phyloP scores from a whole-genome alignment of 2,888 invertebrate genomes.

The Cremastinae sp. region DNA sequence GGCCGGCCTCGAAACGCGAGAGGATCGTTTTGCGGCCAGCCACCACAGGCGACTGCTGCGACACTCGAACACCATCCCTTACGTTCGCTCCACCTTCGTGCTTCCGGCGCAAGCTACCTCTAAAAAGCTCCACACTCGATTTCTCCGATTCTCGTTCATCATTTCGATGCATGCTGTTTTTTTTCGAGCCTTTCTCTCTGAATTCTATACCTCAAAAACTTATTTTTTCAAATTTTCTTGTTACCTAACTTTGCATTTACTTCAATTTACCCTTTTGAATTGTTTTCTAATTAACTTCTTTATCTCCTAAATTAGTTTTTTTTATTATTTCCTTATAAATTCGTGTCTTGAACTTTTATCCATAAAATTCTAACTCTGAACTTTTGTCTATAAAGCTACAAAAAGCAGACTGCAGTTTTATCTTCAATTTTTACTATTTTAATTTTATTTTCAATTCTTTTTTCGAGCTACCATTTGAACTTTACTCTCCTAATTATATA shows the following conservation, averaged over 20 bases:
- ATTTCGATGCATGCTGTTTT: slow-evolving; percentile 37
- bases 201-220: slow-evolving; percentile 24
- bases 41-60: slow-evolving; percentile 78
- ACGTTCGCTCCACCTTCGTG: slow-evolving; percentile 59
- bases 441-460: no score
- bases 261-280: neutral
- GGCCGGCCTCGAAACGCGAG: slow-evolving; percentile 54
- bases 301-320: no score
- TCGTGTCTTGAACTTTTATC: no score
- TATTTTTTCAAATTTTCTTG: no score
- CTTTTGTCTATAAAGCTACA: no score
- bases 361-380: no score
- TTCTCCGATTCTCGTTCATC: slow-evolving; percentile 40
- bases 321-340: no score
- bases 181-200: slow-evolving; percentile 3
- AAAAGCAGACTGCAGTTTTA: no score
- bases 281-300: no score
- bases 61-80: slow-evolving; percentile 67
- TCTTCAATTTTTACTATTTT: no score
- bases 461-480: no score
- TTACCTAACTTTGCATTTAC: slow-evolving; percentile 16
- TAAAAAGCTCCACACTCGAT: slow-evolving; percentile 45
- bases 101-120: slow-evolving; percentile 48
- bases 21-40: slow-evolving; percentile 69
- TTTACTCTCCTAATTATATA: no score